Base-by-base conservation (phyloP, 1,140 invertebrate genomes). In the Cyclargus thomasi region DNA sequence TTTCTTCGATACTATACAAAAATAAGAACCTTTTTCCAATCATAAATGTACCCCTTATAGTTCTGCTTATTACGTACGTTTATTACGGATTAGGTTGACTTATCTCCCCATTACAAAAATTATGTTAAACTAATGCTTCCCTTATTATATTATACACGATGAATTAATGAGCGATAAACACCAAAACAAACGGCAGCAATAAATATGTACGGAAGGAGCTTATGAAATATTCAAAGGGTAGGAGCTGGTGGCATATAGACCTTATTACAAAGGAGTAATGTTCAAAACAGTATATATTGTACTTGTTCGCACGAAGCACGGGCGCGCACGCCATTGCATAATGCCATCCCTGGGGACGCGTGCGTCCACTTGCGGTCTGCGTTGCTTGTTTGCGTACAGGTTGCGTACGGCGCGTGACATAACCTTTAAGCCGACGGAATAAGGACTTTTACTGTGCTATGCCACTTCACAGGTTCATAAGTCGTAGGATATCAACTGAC, bases 151-250 rank as follows among this genome's bases (percentile, higher is more conserved):
- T 35, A 35, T 8, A 47, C 39, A 47, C 39, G 39, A 47, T 16
- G 55, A 59, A 59, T 18, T 20, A 59, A 59, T 10, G 55, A 59
- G 55, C 62, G 35, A 35, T 63, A 63, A 63, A 63, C 20, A 63
- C 21, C 17, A 59, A 59, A 59, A 59, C 55, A 59, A 20, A 21
- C 55, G 22, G 62, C n/a, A 35, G 62, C 16, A n/a, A 17, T 55
- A 62, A 67, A 57, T 67, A 57, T 55, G 39, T 20, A 21, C 47
- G 39, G 18, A 35, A 11, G 53, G 29, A 11, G 47, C 39, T 57
- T 16, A 62, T 65, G 22, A 62, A 69, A 62, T 23, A 23, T 17
- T 10, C 20, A 18, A 57, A 67, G 14, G 21, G 17, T 62, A 65
- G 62, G 63, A 20, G 39, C 29, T 29, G 29, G 21, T 16, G 20